Evolutionary conservation across 2,797 vertebrate genomes (phyloP).

Genomic region (Pangasius djambal): DNA sequence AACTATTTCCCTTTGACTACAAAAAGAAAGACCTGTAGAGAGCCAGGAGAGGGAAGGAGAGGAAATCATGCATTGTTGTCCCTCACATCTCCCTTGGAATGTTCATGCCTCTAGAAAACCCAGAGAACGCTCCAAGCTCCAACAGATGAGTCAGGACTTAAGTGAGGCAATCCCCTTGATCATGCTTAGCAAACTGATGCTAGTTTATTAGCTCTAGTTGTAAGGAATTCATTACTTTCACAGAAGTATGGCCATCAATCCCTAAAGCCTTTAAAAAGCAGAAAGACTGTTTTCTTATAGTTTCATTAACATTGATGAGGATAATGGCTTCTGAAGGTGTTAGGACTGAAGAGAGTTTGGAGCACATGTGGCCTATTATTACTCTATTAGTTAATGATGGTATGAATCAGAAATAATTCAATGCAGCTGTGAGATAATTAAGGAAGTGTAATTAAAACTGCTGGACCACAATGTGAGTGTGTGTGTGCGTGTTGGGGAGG

Average conservation of each 20-base stretch:
- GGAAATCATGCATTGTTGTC: constrained; percentile 19
- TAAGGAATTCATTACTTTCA: constrained; percentile 28
- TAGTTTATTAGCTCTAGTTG: constrained; percentile 34
- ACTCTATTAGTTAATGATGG: constrained; percentile 7
- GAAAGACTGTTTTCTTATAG: not conserved
- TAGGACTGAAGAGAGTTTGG: not conserved
- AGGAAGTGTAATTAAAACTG: constrained; percentile 55
- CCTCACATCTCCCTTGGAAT: constrained; percentile 27
- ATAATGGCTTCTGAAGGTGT: constrained; percentile 19
- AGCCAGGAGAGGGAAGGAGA: constrained; percentile 26
- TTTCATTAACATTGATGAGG: not conserved
- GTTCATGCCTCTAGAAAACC: constrained; percentile 24
- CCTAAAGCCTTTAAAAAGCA: not conserved
- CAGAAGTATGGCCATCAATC: constrained; percentile 17
- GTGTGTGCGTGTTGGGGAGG: not conserved
- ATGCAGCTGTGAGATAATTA: constrained; percentile 43
- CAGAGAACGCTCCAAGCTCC: constrained; percentile 22
- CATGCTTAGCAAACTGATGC: constrained; percentile 40
- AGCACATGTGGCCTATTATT: constrained; percentile 7
- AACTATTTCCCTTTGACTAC: constrained; percentile 27
- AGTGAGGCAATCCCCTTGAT: constrained; percentile 41
- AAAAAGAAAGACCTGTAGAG: constrained; percentile 8
- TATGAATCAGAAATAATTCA: constrained; percentile 1
- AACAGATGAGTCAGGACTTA: constrained; percentile 32
- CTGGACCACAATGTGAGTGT: not conserved